Conservation (phyloP, 2,113 vertebrate genomes). For the Salminus brasiliensis region DNA sequence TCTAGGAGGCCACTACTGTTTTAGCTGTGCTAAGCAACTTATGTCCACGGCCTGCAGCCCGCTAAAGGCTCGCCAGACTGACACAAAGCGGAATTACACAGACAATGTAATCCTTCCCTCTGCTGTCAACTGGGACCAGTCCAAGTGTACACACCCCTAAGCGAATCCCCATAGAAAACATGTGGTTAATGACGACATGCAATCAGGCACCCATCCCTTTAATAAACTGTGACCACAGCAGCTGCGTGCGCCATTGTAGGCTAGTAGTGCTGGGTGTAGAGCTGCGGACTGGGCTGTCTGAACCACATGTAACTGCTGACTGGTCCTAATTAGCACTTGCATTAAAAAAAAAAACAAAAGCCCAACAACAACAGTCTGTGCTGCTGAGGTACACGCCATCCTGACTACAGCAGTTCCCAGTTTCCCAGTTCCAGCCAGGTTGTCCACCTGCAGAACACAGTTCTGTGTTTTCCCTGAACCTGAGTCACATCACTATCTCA, state of each 20-base stretch:
- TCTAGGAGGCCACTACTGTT: background rate
- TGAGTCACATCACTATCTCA: background rate
- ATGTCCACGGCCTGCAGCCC: background rate
- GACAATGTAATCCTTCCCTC: background rate
- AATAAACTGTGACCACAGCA: constrained; percentile 50
- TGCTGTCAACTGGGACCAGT: constrained; percentile 11
- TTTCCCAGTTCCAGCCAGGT: background rate
- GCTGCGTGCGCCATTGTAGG: constrained; percentile 18
- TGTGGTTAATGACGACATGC: constrained; percentile 47
- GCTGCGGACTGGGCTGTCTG: background rate
- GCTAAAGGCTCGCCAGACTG: background rate
- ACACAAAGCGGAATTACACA: background rate
- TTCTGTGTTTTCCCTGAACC: background rate
- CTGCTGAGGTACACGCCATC: background rate
- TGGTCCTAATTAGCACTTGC: constrained; percentile 31
- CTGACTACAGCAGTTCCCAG: background rate
- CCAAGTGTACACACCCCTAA: constrained; percentile 35
- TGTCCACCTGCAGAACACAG: background rate
- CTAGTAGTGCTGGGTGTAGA: constrained; percentile 30
- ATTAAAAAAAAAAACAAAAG: too few relatives aligned
- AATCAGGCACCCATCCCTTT: constrained; percentile 39
- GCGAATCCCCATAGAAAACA: constrained; percentile 39
- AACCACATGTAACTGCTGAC: constrained; percentile 11
- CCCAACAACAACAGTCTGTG: constrained; percentile 10
- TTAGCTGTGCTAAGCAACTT: background rate